Evolutionary conservation across 2,888 invertebrate genomes (phyloP).

Genomic region (Caenorhabditis sp.): DNA sequence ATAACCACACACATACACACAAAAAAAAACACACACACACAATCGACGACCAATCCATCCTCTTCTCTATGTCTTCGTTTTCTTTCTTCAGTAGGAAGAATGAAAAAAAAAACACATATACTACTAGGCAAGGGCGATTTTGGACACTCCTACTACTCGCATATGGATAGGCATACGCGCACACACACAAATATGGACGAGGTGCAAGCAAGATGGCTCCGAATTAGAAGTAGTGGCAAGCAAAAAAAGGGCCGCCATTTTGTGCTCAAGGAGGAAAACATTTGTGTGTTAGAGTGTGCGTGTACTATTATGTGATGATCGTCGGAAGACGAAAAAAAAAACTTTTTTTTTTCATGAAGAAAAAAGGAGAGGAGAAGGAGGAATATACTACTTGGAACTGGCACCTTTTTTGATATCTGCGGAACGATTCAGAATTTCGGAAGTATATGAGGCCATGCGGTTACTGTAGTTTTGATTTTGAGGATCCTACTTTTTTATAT

Average conservation of each 20-base stretch:
- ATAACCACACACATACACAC: background rate
- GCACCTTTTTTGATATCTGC: no score
- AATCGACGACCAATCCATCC: background rate
- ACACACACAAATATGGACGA: background rate
- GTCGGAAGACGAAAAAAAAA: background rate
- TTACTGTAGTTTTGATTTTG: no score
- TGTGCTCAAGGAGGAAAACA: no score
- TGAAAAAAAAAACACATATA: background rate
- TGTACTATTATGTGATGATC: slow-evolving; percentile 1
- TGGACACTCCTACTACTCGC: background rate
- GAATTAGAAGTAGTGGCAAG: background rate
- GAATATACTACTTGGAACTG: no score
- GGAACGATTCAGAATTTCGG: no score
- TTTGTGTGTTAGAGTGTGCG: background rate
- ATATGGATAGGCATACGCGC: background rate
- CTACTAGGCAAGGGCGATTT: no score
- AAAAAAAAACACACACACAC: background rate
- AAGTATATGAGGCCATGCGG: no score
- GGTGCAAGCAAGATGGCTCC: background rate
- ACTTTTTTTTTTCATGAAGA: background rate
- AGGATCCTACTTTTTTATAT: no score
- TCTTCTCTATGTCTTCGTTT: background rate
- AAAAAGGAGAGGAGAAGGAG: background rate
- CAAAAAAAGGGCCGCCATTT: background rate
- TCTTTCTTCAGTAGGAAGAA: background rate